Conservation (phyloP, 2,797 vertebrate genomes). For the Columba guinea region DNA sequence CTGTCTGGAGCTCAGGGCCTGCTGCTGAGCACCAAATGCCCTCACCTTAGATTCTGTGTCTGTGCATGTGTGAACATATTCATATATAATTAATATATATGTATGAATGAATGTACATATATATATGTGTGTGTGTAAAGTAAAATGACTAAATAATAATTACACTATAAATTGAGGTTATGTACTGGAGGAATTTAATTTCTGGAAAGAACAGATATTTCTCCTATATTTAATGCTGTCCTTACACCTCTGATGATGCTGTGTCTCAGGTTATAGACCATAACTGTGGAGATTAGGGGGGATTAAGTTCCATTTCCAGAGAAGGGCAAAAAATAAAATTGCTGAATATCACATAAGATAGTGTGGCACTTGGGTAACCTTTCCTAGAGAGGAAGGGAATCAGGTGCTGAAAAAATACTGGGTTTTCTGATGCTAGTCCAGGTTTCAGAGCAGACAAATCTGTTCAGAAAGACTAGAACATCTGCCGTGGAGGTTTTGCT, state of each 20-base stretch:
- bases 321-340: not conserved
- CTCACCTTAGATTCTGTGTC: fast-evolving
- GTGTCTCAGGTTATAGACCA: not conserved
- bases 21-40: not conserved
- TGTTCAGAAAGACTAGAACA: not conserved
- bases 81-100: fast-evolving
- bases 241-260: not conserved
- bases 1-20: not conserved
- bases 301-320: not conserved
- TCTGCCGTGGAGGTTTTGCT: not conserved
- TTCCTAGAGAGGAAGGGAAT: not conserved
- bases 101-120: too few relatives aligned
- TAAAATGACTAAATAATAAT: not conserved
- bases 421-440: not conserved
- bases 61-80: not conserved
- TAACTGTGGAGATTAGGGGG: not conserved
- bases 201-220: not conserved
- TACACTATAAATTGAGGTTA: not conserved
- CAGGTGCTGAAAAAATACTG: not conserved
- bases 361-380: too few relatives aligned
- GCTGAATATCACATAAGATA: not conserved
- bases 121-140: fast-evolving
- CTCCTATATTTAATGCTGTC: not conserved
- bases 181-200: not conserved
- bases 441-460: not conserved